A percentile compares a stretch with the other conserved stretches of the same genome.
Evolutionary conservation across 2,888 invertebrate species (phyloP).

Genomic region (Apoda limacodes): DNA sequence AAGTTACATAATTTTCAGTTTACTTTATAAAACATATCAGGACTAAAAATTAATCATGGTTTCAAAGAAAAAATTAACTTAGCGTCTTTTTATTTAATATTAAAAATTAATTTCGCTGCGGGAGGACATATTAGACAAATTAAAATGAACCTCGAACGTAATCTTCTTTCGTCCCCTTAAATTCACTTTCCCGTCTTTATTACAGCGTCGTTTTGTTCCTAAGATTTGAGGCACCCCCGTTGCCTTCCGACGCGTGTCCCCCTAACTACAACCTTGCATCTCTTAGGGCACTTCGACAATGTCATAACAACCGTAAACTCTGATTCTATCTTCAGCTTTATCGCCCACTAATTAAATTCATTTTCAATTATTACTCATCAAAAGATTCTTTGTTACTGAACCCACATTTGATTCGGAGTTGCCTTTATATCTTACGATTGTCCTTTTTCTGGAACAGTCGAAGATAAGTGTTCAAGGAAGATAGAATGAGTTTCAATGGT

Average conservation of each 20-base stretch:
- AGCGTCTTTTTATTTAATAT: too few species aligned
- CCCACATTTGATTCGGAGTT: conserved; percentile 18
- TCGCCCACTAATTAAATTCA: conserved; percentile 41
- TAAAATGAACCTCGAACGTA: conserved; percentile 62
- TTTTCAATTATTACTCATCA: conserved; percentile 36
- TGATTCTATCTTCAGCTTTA: conserved; percentile 44
- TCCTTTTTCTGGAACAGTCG: conserved; percentile 54
- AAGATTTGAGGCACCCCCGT: conserved; percentile 68
- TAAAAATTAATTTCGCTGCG: conserved; percentile 23
- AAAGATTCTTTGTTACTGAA: conserved; percentile 16
- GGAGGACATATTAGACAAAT: conserved; percentile 50
- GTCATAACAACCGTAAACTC: conserved; percentile 46
- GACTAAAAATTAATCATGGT: too few species aligned
- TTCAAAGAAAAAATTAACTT: too few species aligned
- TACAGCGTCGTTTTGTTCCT: conserved; percentile 69
- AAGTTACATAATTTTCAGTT: too few species aligned
- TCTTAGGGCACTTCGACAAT: conserved; percentile 31
- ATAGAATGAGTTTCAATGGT: conserved; percentile 51
- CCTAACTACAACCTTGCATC: conserved; percentile 47
- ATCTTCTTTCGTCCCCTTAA: conserved; percentile 70
- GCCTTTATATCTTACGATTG: conserved; percentile 48
- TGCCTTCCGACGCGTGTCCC: conserved; percentile 58
- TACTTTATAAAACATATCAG: too few species aligned
- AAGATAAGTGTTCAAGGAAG: conserved; percentile 53
- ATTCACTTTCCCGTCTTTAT: conserved; percentile 76